Evolutionary conservation across 2,113 vertebrate species (phyloP).

Genomic region (Alexandromys fortis): DNA sequence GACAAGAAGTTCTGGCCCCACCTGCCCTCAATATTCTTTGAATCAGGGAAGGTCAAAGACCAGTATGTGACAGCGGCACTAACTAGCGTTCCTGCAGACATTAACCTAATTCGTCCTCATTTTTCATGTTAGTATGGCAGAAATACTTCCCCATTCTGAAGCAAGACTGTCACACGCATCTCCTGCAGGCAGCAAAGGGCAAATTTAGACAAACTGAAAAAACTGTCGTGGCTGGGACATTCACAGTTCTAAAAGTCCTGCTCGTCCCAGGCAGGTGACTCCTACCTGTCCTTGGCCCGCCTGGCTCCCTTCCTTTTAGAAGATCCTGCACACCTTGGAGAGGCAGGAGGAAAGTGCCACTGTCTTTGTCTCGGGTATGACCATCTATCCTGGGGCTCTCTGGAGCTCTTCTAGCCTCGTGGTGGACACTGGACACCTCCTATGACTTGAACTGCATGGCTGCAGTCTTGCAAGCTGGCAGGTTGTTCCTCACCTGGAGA

Average conservation of each 20-base stretch:
- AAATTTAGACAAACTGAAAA: not conserved
- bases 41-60: not conserved
- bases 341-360: not conserved
- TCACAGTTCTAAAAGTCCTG: not conserved
- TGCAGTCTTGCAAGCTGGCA: not conserved
- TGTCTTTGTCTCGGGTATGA: not conserved
- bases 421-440: not conserved
- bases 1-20: not conserved
- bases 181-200: not conserved
- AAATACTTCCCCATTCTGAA: not conserved
- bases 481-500: not conserved
- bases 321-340: not conserved
- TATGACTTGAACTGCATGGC: rapidly evolving
- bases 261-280: not conserved
- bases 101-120: not conserved
- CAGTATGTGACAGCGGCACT: not conserved
- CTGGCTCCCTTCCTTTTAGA: not conserved
- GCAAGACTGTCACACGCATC: not conserved
- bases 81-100: not conserved
- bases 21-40: not conserved
- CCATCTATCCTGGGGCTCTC: not conserved
- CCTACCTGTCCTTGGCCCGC: not conserved
- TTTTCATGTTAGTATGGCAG: not conserved
- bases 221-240: not conserved
- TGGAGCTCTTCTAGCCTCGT: no score